phyloP scores from a whole-genome alignment of 2,797 vertebrate genomes.

The Potorous gilbertii region DNA sequence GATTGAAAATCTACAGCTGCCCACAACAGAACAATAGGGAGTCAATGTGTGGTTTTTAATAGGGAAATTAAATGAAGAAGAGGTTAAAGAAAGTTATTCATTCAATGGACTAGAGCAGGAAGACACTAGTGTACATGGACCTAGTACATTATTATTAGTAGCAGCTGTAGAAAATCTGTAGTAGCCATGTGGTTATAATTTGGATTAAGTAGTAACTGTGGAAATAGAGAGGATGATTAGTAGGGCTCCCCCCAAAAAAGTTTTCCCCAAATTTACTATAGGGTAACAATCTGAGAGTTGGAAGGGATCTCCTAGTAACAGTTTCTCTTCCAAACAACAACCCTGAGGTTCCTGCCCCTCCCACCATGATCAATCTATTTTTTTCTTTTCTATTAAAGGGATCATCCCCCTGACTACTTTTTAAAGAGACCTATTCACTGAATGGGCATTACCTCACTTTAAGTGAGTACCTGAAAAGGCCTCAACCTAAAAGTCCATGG shows the following conservation, averaged over 20 bases:
- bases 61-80: background rate
- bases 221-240: conserved; percentile 54
- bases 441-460: too few species aligned
- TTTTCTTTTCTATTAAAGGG: too few species aligned
- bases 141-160: background rate
- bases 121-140: background rate
- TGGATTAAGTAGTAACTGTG: conserved; percentile 40
- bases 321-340: too few species aligned
- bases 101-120: background rate
- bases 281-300: background rate
- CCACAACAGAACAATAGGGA: background rate
- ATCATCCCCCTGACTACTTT: too few species aligned
- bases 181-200: conserved; percentile 48
- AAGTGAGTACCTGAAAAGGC: too few species aligned
- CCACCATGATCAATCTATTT: too few species aligned
- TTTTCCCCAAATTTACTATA: conserved; percentile 67
- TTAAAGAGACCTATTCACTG: too few species aligned
- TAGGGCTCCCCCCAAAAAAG: conserved; percentile 40
- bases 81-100: background rate
- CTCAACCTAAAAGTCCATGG: too few species aligned
- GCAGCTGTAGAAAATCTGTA: background rate
- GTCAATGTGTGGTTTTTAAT: background rate
- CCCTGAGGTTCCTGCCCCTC: too few species aligned
- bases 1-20: background rate
- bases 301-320: background rate